A percentile compares a stretch with the other conserved stretches of the same genome.
These are phyloP conservation scores for Pseudomyrmex dendroicus DNA, from an alignment of 1,140 invertebrate species.

Conservation along the genomic window DNA sequence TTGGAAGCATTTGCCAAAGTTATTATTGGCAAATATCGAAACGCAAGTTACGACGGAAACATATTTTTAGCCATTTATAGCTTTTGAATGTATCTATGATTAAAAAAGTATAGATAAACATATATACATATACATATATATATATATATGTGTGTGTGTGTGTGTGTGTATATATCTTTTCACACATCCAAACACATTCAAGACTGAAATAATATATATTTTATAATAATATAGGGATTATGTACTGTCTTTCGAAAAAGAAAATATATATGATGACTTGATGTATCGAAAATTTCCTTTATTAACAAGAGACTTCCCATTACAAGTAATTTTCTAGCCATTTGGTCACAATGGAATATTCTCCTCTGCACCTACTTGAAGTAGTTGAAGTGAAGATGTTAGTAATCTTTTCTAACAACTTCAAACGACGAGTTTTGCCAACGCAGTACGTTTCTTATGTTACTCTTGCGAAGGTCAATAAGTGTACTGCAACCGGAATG, in stretches of 20 bases:
- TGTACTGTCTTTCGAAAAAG: background rate
- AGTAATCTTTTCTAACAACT: conserved; percentile 50
- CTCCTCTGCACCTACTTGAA: conserved; percentile 39
- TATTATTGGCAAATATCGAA: no score
- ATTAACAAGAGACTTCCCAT: background rate
- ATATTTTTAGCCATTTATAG: no score
- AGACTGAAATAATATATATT: background rate
- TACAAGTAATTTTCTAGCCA: background rate
- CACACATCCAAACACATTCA: no score
- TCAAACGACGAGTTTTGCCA: conserved; percentile 29
- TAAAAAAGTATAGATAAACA: no score
- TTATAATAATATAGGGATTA: background rate
- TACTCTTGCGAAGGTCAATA: conserved; percentile 33
- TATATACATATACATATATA: no score
- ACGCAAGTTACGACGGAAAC: no score
- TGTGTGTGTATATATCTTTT: no score
- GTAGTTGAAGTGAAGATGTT: conserved; percentile 31
- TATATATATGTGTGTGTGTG: no score
- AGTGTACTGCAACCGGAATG: background rate
- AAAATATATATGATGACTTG: background rate
- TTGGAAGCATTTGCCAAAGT: no score
- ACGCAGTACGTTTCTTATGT: conserved; percentile 24
- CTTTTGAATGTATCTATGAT: no score
- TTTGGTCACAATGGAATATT: conserved; percentile 9
- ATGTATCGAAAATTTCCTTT: background rate